Percentiles rank a stretch among this genome's conserved stretches.
Conservation (phyloP, 1,140 invertebrate species). For the Calephelis virginiensis region DNA sequence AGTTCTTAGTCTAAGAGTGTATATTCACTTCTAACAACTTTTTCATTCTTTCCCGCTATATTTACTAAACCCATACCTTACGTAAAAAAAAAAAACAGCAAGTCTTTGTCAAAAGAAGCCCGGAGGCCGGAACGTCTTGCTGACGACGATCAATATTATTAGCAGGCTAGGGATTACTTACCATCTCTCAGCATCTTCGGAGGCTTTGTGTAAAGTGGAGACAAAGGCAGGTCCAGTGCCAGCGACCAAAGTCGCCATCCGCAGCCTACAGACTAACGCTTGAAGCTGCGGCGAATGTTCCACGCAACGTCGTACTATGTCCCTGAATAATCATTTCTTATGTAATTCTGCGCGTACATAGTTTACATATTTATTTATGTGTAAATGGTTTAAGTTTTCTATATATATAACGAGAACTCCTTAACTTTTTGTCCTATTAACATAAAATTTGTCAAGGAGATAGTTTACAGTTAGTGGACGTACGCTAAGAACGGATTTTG, state of each 20-base stretch:
- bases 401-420: no score
- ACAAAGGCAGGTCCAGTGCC: slow-evolving; percentile 79
- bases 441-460: no score
- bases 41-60: no score
- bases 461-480: no score
- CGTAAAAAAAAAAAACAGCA: not conserved
- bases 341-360: not conserved
- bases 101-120: not conserved
- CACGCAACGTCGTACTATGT: slow-evolving; percentile 85
- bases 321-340: slow-evolving; percentile 48
- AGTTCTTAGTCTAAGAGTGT: no score
- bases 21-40: no score
- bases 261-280: slow-evolving; percentile 86
- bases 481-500: no score
- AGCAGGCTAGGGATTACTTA: slow-evolving; percentile 32
- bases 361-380: no score
- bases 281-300: slow-evolving; percentile 90
- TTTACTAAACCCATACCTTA: no score
- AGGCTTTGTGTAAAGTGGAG: slow-evolving; percentile 63
- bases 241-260: slow-evolving; percentile 81
- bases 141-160: not conserved
- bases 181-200: slow-evolving; percentile 63
- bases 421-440: no score
- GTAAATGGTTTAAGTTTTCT: no score
- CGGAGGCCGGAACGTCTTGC: not conserved